phyloP scores from a whole-genome alignment of 2,797 vertebrate species.

The Nannoperca australis region DNA sequence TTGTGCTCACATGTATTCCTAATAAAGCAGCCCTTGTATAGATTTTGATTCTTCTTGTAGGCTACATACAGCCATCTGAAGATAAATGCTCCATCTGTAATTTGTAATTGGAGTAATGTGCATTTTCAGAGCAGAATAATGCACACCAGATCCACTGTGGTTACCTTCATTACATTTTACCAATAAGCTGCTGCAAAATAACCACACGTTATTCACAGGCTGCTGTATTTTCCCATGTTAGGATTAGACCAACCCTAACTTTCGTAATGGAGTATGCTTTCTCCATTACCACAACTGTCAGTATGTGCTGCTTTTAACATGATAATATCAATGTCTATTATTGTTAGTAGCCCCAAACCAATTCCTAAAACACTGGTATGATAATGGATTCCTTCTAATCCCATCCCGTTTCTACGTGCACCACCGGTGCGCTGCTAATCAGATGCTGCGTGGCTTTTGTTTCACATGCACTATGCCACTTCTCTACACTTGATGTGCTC shows the following conservation, averaged over 20 bases:
- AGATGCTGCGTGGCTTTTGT: constrained; percentile 11
- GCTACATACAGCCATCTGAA: not conserved
- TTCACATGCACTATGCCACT: constrained; percentile 7
- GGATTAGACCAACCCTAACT: no score
- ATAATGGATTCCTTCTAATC: constrained; percentile 14
- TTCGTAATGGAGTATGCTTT: no score
- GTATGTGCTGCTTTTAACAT: not conserved
- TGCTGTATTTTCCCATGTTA: not conserved
- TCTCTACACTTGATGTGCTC: not conserved
- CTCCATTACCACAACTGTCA: constrained; percentile 13
- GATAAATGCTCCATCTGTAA: not conserved
- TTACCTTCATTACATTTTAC: not conserved
- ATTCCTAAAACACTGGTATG: not conserved
- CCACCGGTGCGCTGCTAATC: not conserved
- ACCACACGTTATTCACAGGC: not conserved
- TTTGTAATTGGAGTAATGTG: not conserved
- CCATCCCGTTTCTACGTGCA: not conserved
- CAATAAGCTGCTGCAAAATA: not conserved
- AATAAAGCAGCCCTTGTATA: not conserved
- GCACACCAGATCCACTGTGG: not conserved
- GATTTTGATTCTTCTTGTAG: no score
- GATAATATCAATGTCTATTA: not conserved
- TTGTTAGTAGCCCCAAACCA: not conserved
- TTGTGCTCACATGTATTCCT: not conserved
- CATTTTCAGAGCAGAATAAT: not conserved